Base-by-base conservation (phyloP, 2,888 invertebrate species). In the Glomeris marginata region DNA sequence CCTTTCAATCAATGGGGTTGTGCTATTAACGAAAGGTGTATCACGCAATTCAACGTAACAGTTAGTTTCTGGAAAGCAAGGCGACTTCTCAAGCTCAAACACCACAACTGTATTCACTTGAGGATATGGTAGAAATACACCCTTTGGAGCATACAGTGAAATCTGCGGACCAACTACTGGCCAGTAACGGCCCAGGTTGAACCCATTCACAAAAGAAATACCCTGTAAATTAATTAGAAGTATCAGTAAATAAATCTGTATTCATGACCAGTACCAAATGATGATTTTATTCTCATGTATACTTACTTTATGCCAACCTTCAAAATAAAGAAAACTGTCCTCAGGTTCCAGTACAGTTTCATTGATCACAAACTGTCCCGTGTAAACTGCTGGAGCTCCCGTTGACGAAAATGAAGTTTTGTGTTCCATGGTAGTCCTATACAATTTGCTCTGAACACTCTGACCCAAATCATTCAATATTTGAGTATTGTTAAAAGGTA, bases 341-440 rank as follows among this genome's bases (percentile, higher is more conserved):
- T 76, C 75, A 18, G 45, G 33, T n/a, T 15, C 28, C 13, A 79
- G 78, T 62, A 78, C 78, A 59, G 74, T 75, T 64, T 79, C 78
- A 34, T 74, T 76, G 42, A 80, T 76, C 51, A 73, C 70, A 50
- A 80, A 76, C 65, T 81, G 78, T 2, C 81, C 81, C 0, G 81
- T 80, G 64, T 83, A 83, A 44, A 44, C 22, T 13, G 21, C 34
- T 3, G 45, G 45, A 20, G 33, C 28, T 28, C 28, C 28, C 4
- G 28, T 28, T 5, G 28, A 28, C 8, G 8, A 28, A 28, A 28
- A 28, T 3, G 28, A 5, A 28, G 3, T 5, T 8, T 3, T 5
- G 28, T 28, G 4, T 28, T 3, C 8, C 28, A 28, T 28, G 8
- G 4, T 28, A 5, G 4, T 28, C 28, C 28, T 28, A 8, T 28